These are phyloP conservation scores for Drosophila littoralis DNA, from an alignment of 1,140 invertebrate genomes.

Conservation along the genomic window DNA sequence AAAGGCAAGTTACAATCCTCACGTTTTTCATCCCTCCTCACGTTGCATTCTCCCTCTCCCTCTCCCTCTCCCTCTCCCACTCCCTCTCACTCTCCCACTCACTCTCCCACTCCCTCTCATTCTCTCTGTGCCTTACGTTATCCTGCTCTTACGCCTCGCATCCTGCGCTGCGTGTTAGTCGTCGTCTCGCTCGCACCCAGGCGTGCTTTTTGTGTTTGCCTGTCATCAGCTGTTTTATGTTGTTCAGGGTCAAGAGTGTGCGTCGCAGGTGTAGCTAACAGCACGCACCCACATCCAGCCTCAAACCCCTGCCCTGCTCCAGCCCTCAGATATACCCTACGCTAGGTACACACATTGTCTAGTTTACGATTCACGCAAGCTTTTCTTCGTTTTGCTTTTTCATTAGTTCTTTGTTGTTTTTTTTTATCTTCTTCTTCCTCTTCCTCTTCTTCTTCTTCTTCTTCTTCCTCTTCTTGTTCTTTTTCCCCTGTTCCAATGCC, in stretches of 20 bases:
- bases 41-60: constrained; percentile 4
- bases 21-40: background rate
- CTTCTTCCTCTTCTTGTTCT: background rate
- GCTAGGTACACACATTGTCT: constrained; percentile 45
- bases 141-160: background rate
- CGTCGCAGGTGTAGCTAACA: constrained; percentile 66
- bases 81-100: constrained; percentile 20
- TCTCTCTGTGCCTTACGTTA: background rate
- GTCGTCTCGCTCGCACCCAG: constrained; percentile 36
- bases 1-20: background rate
- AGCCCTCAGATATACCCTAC: background rate
- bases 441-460: too few relatives aligned
- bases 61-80: constrained; percentile 23
- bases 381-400: constrained; percentile 44
- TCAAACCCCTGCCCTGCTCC: too few relatives aligned
- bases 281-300: constrained; percentile 3
- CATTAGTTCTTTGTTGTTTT: constrained; percentile 8
- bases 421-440: too few relatives aligned
- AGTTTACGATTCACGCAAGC: constrained; percentile 73
- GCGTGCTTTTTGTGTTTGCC: constrained; percentile 21
- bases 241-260: constrained; percentile 78
- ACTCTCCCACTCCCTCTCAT: constrained; percentile 16
- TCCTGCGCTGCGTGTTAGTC: background rate
- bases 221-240: constrained; percentile 81
- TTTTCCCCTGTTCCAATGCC: constrained; percentile 35